Base-by-base conservation (phyloP, 2,797 vertebrate species). In the Spondyliosoma cantharus region DNA sequence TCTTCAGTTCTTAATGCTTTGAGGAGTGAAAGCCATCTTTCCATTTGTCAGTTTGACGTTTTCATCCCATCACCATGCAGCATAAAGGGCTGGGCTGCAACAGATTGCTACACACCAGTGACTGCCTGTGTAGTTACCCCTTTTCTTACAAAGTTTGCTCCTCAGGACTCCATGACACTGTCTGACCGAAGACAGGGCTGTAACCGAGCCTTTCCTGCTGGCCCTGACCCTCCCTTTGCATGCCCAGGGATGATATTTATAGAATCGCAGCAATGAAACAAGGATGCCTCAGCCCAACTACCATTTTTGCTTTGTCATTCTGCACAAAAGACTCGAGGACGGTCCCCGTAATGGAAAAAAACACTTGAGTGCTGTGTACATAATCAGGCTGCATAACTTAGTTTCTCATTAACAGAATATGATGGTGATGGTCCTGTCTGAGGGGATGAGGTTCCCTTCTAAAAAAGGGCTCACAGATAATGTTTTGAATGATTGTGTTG, bases 211-310 rank as follows among this genome's bases (percentile, higher is more conserved):
- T 76, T 74, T 75, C 66, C 70, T 65, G 62, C 52, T 73, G 45
- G 62, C 71, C 49, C 61, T 32, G 73, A 78, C 68, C 12, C 72
- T 78, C 46, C 61, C 46, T 71, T 65, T 61, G 63, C 24, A 71
- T 64, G 61, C 56, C 56, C 71, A 81, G 49, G 56, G 48, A 80
- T 63, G 70, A 64, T 92, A 90, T 94, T 93, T 90, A 89, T 90
- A 91, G 92, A 84, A 77, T 72, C 49, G 63, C 69, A 89, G 62
- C 82, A 81, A 80, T 78, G 68, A 90, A 78, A 82, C 74, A 90
- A 86, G 66, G 79, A 85, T 76, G 56, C 66, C 50, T 82, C 67
- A 58, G 65, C 42, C 48, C 56, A 68, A 45, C 29, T 64, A 71
- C n/a, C 49, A 20, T 56, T 85, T 84, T 70, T 84, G 81, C 83